Evolutionary conservation across 2,888 invertebrate genomes (phyloP), one percentile per base, ranked within the genome.

Genomic region (Perdita meconis): DNA sequence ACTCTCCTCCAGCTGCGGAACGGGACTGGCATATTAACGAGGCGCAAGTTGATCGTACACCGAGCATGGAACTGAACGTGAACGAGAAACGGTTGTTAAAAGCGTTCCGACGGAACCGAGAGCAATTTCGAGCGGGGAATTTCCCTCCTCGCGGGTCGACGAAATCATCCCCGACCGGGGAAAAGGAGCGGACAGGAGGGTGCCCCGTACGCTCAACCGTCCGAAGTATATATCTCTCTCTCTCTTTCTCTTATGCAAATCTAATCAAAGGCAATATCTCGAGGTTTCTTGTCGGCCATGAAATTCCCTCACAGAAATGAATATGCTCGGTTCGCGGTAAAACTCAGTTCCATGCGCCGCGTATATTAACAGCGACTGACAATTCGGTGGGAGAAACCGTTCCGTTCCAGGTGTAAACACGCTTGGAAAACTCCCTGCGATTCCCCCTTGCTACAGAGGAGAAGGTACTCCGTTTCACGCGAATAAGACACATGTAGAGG

Each of bases 171-270:
- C 22, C 16, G 57, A 10, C 36, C 5, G n/a, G 44, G 12, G 55
- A 71, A 78, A 44, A 50, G 40, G n/a, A n/a, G n/a, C n/a, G n/a
- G n/a, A n/a, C n/a, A n/a, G n/a, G n/a, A 50, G 34, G 1, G 13
- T 47, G 26, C 34, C 26, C 40, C 8, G 22, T 13, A 42, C 67
- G 57, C 53, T 71, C 57, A 51, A 36, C 42, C 60, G 42, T 57
- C 16, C 66, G 57, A 72, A 63, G 61, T 76, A 76, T 77, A 57
- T 75, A 64, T 77, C 59, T 75, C 69, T 56, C 65, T 75, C 75
- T 77, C 63, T 75, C 69, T 77, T 57, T 75, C 69, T 56, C 65
- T 75, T 78, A 74, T 55, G 71, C 63, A 60, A 78, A 77, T 78
- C 78, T 67, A 77, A 78, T 67, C 67, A 60, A 71, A 77, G 55